phyloP scores from a whole-genome alignment of 2,797 vertebrate species.

The Fundulus diaphanus region DNA sequence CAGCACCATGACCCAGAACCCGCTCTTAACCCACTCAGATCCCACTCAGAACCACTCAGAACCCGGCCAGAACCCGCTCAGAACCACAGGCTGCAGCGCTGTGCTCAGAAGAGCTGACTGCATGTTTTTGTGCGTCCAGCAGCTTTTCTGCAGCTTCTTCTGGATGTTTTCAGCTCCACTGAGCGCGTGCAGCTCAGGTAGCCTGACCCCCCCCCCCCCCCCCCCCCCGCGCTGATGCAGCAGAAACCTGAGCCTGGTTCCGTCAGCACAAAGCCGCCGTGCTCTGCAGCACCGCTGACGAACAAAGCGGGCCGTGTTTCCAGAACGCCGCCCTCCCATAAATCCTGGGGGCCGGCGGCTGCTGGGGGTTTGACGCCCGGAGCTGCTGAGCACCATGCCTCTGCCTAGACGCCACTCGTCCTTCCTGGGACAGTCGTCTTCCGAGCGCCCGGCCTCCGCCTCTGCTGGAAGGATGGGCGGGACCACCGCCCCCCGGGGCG shows the following conservation, averaged over 20 bases:
- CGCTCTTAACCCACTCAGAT: too few species aligned
- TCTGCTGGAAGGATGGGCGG: conserved; percentile 63
- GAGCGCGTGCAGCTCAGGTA: conserved; percentile 8
- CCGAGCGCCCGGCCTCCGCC: conserved; percentile 56
- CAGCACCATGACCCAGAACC: too few species aligned
- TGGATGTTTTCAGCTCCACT: neutral
- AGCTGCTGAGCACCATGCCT: conserved; percentile 79
- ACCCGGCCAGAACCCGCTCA: too few species aligned
- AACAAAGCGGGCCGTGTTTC: conserved; percentile 83
- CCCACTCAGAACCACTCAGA: too few species aligned
- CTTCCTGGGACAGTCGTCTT: conserved; percentile 82
- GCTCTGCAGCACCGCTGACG: conserved; percentile 1
- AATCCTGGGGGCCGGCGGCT: conserved; percentile 54
- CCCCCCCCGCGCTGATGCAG: conserved; percentile 81
- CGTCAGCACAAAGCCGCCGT: conserved; percentile 42
- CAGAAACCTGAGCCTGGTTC: conserved; percentile 52
- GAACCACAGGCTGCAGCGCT: too few species aligned
- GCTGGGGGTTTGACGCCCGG: conserved; percentile 62
- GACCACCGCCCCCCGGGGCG: conserved; percentile 30
- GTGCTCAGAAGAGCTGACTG: too few species aligned
- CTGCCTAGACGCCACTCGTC: conserved; percentile 88
- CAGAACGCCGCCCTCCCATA: conserved; percentile 82
- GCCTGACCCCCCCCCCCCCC: conserved; percentile 75
- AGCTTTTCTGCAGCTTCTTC: neutral
- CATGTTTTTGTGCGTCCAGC: too few species aligned